A percentile compares a stretch with the other conserved stretches of the same genome.
These are phyloP conservation scores for Echeneis naucrates DNA, from an alignment of 2,797 vertebrate genomes.

Conservation along the genomic window DNA sequence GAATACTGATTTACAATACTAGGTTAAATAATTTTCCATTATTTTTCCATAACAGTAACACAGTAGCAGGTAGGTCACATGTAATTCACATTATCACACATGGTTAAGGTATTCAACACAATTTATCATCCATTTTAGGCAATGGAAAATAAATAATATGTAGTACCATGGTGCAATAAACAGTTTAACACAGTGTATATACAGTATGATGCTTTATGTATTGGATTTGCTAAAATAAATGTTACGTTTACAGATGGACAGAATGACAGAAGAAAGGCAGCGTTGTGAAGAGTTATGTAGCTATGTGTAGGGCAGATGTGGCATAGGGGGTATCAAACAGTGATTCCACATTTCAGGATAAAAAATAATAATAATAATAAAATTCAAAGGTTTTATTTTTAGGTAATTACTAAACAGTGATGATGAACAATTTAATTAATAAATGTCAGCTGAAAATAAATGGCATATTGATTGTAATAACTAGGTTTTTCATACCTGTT, in stretches of 20 bases:
- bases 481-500: constrained; percentile 17
- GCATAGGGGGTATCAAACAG: constrained; percentile 48
- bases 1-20: constrained; percentile 15
- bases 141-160: constrained; percentile 42
- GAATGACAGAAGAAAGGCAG: constrained; percentile 32
- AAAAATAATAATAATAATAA: too few species aligned
- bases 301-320: constrained; percentile 16
- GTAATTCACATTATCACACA: constrained; percentile 46
- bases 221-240: constrained; percentile 72
- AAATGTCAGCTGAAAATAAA: constrained; percentile 29
- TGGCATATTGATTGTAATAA: constrained; percentile 53
- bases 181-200: constrained; percentile 58
- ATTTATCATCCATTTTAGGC: constrained; percentile 46
- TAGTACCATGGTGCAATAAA: constrained; percentile 75
- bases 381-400: constrained; percentile 14
- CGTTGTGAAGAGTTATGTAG: constrained; percentile 18
- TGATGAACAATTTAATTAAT: constrained; percentile 17
- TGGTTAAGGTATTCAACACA: constrained; percentile 37
- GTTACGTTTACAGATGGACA: constrained; percentile 57
- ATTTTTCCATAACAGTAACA: constrained; percentile 32
- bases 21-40: constrained; percentile 24
- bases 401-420: constrained; percentile 8
- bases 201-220: constrained; percentile 57
- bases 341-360: constrained; percentile 44
- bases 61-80: constrained; percentile 15